phyloP scores from a whole-genome alignment of 35 echinoderm and acorn worm genomes.

The Stichopus chloronotus region DNA sequence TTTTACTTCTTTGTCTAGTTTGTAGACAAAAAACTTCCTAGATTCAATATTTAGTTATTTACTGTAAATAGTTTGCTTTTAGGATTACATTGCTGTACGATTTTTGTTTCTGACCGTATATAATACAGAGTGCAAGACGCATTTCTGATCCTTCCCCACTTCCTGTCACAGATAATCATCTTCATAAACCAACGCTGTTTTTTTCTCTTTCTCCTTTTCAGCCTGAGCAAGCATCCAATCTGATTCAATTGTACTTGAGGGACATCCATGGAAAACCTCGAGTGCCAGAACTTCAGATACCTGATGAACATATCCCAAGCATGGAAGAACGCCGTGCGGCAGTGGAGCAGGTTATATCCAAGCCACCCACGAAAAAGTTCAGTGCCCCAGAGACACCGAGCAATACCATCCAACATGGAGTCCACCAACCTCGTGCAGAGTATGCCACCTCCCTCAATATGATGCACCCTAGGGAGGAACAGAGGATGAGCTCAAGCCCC shows the following conservation, averaged over 20 bases:
- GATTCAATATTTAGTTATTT: no score
- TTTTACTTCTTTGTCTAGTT: not conserved
- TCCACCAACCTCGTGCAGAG: not conserved
- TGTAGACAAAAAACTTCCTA: no score
- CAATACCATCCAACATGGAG: not conserved
- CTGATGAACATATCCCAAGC: not conserved
- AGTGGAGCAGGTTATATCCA: constrained; percentile 17
- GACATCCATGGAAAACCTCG: not conserved
- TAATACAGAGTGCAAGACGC: no score
- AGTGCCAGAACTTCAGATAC: not conserved
- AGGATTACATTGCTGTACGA: no score
- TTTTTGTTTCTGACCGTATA: no score
- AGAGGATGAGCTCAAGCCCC: not conserved
- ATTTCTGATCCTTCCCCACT: no score
- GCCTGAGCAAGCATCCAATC: constrained; percentile 25
- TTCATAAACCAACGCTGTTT: no score
- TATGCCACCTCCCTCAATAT: constrained; percentile 13
- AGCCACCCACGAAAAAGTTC: not conserved
- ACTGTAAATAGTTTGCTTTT: no score
- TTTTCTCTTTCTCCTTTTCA: not conserved
- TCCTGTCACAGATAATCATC: no score
- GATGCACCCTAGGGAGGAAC: not conserved
- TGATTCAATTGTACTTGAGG: constrained; percentile 7
- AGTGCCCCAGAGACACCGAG: not conserved
- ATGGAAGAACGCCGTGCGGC: constrained; percentile 16